Conservation (phyloP, 2,888 invertebrate genomes). For the Limnephilus auricula region DNA sequence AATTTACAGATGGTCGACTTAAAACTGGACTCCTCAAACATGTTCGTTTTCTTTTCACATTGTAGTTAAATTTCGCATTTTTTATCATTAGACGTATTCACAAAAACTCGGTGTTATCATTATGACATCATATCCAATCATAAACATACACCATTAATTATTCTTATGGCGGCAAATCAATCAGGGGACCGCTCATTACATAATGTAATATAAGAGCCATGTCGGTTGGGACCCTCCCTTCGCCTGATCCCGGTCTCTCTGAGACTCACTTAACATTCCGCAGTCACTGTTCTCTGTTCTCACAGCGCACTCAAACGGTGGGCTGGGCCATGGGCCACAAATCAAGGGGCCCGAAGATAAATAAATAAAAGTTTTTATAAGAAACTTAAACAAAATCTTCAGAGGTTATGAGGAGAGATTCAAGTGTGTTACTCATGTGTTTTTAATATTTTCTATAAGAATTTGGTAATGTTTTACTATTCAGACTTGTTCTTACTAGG, state of each 20-base stretch:
- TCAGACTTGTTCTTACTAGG: too few relatives aligned
- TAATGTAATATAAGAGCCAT: neutral
- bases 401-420: too few relatives aligned
- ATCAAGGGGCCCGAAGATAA: neutral
- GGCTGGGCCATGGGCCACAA: neutral
- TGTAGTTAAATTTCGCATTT: too few relatives aligned
- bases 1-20: too few relatives aligned
- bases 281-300: constrained; percentile 58
- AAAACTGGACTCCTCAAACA: too few relatives aligned
- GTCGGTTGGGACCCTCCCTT: constrained; percentile 8
- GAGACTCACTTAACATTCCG: constrained; percentile 57
- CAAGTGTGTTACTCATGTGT: too few relatives aligned
- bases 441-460: too few relatives aligned
- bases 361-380: neutral
- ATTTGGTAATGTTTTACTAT: too few relatives aligned
- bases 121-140: neutral
- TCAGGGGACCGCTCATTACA: constrained; percentile 36
- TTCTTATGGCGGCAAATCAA: constrained; percentile 44
- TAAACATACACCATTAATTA: neutral
- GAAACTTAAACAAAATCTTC: too few relatives aligned
- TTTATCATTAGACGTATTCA: too few relatives aligned
- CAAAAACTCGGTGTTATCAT: too few relatives aligned
- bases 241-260: constrained; percentile 5
- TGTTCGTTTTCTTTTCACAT: too few relatives aligned
- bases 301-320: constrained; percentile 55